Evolutionary conservation across 2,113 vertebrate genomes (phyloP).

Genomic region (Periophthalmodon schlosseri): DNA sequence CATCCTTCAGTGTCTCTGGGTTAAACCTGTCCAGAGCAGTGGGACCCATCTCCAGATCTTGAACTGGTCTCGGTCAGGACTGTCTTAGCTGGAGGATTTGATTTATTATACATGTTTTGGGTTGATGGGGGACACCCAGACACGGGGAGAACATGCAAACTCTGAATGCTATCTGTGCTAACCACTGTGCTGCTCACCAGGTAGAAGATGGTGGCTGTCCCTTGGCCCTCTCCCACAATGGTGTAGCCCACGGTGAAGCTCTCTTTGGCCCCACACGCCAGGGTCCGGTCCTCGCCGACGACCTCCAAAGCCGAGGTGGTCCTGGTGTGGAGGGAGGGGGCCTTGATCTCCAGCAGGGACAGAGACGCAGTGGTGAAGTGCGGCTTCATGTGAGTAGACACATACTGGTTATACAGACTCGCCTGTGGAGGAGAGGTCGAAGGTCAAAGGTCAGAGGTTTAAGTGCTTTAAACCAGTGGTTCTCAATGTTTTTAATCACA

Average conservation of each 20-base stretch:
- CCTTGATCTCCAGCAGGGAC: not conserved
- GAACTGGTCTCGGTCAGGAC: too few relatives aligned
- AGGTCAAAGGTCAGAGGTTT: not conserved
- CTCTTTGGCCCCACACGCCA: conserved; percentile 52
- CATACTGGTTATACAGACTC: not conserved
- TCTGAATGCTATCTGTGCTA: too few relatives aligned
- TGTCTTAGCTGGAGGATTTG: too few relatives aligned
- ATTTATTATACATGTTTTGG: too few relatives aligned
- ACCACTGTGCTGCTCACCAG: too few relatives aligned
- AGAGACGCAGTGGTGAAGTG: not conserved
- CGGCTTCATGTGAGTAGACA: fast-evolving
- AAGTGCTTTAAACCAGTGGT: not conserved
- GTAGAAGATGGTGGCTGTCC: conserved; percentile 54
- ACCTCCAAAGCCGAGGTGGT: conserved; percentile 58
- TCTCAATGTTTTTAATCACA: too few relatives aligned
- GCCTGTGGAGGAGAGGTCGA: conserved; percentile 34
- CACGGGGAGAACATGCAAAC: too few relatives aligned
- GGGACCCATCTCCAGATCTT: too few relatives aligned
- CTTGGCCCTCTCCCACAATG: conserved; percentile 56
- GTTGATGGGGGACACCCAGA: too few relatives aligned
- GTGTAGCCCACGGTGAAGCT: conserved; percentile 55
- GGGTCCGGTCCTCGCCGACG: conserved; percentile 17
- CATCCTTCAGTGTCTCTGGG: too few relatives aligned
- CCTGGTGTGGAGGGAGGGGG: conserved; percentile 24
- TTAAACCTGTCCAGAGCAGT: too few relatives aligned